Percentiles rank a stretch among this genome's conserved stretches.
phyloP scores from a whole-genome alignment of 2,113 vertebrate genomes.

The Apistogramma diplotaenia region DNA sequence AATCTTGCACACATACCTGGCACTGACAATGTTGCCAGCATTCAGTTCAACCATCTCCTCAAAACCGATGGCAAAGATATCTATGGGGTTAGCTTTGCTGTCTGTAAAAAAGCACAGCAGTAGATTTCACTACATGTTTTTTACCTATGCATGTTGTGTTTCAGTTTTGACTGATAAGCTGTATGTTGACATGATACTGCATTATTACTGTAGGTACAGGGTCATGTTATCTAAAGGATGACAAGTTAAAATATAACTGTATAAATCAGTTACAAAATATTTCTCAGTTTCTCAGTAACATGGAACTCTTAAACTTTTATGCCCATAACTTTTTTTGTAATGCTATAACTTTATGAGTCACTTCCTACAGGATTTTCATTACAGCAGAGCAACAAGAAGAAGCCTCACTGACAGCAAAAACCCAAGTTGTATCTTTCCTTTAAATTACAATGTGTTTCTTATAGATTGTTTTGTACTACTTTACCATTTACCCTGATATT shows the following conservation, averaged over 20 bases:
- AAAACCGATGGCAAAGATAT: constrained; percentile 98
- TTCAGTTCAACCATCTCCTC: constrained; percentile 99
- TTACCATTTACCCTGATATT: neutral
- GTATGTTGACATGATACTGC: neutral
- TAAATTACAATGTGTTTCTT: neutral
- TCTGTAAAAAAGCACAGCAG: constrained; percentile 70
- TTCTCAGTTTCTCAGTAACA: too few species aligned
- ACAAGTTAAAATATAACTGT: neutral
- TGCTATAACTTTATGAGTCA: too few species aligned
- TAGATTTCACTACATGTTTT: neutral
- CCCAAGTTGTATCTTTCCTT: too few species aligned
- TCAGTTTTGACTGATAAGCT: neutral
- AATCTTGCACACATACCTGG: constrained; percentile 80
- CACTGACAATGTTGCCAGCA: constrained; percentile 97
- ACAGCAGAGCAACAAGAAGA: too few species aligned
- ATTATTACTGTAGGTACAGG: neutral
- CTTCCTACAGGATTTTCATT: too few species aligned
- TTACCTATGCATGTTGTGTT: neutral
- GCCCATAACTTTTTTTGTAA: too few species aligned
- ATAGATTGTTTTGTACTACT: neutral
- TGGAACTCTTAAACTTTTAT: too few species aligned
- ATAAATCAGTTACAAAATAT: neutral
- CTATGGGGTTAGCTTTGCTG: constrained; percentile 85
- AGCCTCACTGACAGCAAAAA: too few species aligned
- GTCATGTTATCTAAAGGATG: neutral